Percentiles rank a stretch among this genome's conserved stretches.
Evolutionary conservation across 2,113 vertebrate genomes (phyloP).

Genomic region (Anarhynchus alexandrinus): DNA sequence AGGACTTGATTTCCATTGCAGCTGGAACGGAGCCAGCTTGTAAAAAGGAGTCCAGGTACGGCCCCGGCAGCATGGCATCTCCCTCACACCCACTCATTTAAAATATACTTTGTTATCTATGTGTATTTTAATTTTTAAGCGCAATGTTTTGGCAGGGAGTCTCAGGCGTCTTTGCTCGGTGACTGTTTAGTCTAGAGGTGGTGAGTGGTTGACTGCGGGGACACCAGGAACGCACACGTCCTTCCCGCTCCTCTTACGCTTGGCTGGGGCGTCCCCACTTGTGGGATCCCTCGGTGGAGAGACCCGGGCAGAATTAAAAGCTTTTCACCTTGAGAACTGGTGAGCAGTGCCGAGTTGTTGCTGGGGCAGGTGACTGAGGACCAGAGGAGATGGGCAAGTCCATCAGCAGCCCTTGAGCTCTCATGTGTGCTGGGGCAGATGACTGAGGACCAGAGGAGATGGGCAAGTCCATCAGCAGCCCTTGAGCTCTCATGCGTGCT

Average conservation of each 20-base stretch:
- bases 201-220: neutral
- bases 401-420: neutral
- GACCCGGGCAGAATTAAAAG: neutral
- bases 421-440: no score
- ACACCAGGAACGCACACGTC: neutral
- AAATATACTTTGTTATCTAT: neutral
- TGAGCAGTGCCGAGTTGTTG: neutral
- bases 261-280: neutral
- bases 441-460: no score
- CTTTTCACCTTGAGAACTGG: neutral
- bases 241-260: neutral
- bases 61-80: neutral
- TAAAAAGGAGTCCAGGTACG: neutral
- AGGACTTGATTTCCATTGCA: neutral
- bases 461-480: no score
- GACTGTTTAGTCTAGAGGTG: slow-evolving; percentile 15
- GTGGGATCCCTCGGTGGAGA: neutral
- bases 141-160: neutral
- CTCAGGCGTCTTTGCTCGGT: neutral
- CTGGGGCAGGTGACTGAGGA: neutral
- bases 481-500: no score
- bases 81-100: neutral
- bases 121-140: neutral
- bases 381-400: neutral
- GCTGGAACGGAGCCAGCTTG: neutral